phyloP scores from a whole-genome alignment of 2,797 vertebrate genomes.

The Scolopax bukidnonensis region DNA sequence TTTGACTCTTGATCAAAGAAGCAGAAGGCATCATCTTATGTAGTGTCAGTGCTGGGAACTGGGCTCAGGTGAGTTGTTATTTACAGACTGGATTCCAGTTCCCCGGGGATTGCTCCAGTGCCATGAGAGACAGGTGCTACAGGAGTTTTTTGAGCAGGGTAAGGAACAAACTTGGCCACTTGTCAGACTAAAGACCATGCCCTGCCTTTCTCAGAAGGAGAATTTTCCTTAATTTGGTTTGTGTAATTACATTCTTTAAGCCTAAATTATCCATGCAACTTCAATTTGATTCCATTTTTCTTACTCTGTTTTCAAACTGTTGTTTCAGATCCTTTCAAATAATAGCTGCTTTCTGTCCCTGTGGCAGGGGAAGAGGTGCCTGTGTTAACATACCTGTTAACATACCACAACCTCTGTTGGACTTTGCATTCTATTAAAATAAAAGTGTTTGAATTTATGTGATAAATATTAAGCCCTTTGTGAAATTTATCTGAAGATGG shows the following conservation, averaged over 20 bases:
- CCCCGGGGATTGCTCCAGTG: not conserved
- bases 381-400: not conserved
- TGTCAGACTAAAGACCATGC: slow-evolving; percentile 46
- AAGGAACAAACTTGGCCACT: not conserved
- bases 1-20: not conserved
- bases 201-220: slow-evolving; percentile 37
- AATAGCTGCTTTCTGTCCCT: not conserved
- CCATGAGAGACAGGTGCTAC: not conserved
- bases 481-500: not conserved
- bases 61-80: not conserved
- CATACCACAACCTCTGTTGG: not conserved
- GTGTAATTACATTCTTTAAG: slow-evolving; percentile 51
- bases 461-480: not conserved
- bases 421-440: slow-evolving; percentile 4
- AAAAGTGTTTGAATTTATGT: not conserved
- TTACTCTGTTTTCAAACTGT: not conserved
- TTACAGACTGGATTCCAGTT: not conserved
- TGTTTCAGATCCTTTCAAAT: not conserved
- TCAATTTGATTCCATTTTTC: slow-evolving; percentile 34
- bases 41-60: not conserved
- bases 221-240: slow-evolving; percentile 38
- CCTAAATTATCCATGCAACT: slow-evolving; percentile 28
- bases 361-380: not conserved
- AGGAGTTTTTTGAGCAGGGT: not conserved
- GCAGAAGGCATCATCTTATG: not conserved